Conservation (phyloP, 2,888 invertebrate genomes). For the Melanchra persicariae region DNA sequence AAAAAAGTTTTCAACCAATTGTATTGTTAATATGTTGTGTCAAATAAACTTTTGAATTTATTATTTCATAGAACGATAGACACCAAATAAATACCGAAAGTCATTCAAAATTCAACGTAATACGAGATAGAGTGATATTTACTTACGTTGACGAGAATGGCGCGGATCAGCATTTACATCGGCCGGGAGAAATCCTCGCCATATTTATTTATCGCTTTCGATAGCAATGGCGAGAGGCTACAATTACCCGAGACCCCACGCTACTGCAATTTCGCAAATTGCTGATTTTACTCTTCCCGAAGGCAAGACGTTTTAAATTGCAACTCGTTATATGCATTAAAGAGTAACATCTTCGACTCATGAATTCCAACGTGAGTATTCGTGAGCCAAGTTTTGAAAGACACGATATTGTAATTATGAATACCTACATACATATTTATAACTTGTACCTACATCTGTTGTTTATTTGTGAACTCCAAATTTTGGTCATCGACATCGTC, state of each 20-base stretch:
- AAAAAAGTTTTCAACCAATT: too few relatives aligned
- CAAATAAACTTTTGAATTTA: too few relatives aligned
- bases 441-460: slow-evolving; percentile 48
- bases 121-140: slow-evolving; percentile 46
- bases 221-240: slow-evolving; percentile 79
- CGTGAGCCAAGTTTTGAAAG: slow-evolving; percentile 57
- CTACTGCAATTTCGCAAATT: slow-evolving; percentile 88
- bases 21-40: too few relatives aligned
- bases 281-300: slow-evolving; percentile 85
- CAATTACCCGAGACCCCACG: slow-evolving; percentile 83
- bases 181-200: slow-evolving; percentile 74
- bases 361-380: slow-evolving; percentile 57
- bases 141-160: slow-evolving; percentile 49
- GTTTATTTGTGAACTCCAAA: slow-evolving; percentile 53
- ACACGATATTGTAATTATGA: slow-evolving; percentile 56
- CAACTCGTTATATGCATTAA: slow-evolving; percentile 83
- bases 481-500: slow-evolving; percentile 58
- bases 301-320: slow-evolving; percentile 85
- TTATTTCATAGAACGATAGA: too few relatives aligned
- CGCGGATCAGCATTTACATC: slow-evolving; percentile 58
- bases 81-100: slow-evolving; percentile 24
- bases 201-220: slow-evolving; percentile 86
- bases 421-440: slow-evolving; percentile 56
- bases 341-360: slow-evolving; percentile 71
- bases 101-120: slow-evolving; percentile 29